These are phyloP conservation scores for Hololepta plana DNA, from an alignment of 2,888 invertebrate genomes.

Conservation along the genomic window DNA sequence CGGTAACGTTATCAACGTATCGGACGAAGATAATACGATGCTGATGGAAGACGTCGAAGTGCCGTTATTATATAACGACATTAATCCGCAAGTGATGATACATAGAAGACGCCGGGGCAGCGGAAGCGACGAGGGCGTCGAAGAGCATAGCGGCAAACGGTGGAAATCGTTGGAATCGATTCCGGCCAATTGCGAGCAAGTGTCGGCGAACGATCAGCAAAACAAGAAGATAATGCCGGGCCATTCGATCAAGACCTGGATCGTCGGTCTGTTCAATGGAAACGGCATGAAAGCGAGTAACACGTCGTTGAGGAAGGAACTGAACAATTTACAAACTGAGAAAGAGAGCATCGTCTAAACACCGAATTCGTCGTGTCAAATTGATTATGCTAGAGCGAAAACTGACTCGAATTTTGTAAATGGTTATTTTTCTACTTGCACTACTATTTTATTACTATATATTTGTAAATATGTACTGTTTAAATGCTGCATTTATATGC, in stretches of 20 bases:
- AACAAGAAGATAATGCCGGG: constrained; percentile 38
- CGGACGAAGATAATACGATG: constrained; percentile 18
- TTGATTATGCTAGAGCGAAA: no score
- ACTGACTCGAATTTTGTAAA: no score
- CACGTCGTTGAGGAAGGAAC: constrained; percentile 35
- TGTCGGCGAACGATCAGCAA: constrained; percentile 22
- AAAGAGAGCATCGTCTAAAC: constrained; percentile 39
- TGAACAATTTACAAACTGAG: constrained; percentile 35
- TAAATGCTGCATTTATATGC: no score
- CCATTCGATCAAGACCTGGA: constrained; percentile 51
- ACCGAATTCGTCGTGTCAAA: no score
- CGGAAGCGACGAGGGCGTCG: constrained; percentile 20
- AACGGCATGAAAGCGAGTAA: constrained; percentile 49
- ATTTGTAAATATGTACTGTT: no score
- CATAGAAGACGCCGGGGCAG: constrained; percentile 19
- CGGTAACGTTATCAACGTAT: constrained; percentile 29
- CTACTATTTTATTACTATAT: no score
- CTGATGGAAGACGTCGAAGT: constrained; percentile 26
- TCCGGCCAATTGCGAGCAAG: constrained; percentile 19
- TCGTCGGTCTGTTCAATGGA: constrained; percentile 56
- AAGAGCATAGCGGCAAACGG: constrained; percentile 34
- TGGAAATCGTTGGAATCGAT: constrained; percentile 68
- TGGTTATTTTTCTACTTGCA: no score
- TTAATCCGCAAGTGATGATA: constrained; percentile 17
- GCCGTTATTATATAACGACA: constrained; percentile 23